Percentiles rank a stretch among this genome's conserved stretches.
phyloP scores from a whole-genome alignment of 2,888 invertebrate genomes.

The Callyntrura sp. region DNA sequence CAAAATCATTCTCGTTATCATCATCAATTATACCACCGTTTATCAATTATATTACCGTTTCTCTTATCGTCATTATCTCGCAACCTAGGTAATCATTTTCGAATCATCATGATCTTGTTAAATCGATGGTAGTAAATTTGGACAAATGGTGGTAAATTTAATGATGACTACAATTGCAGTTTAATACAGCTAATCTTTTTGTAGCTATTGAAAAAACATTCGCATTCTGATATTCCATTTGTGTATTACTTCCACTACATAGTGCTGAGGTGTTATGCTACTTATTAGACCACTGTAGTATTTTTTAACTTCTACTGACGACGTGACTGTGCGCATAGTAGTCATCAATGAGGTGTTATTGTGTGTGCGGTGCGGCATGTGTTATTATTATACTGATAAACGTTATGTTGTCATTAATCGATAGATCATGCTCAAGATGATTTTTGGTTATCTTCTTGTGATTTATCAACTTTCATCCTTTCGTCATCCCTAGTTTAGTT shows the following conservation, averaged over 20 bases:
- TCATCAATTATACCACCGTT: not conserved
- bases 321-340: too few relatives aligned
- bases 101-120: conserved; percentile 35
- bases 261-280: not conserved
- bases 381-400: too few relatives aligned
- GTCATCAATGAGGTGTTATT: too few relatives aligned
- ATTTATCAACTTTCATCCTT: conserved; percentile 65
- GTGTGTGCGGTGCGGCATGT: too few relatives aligned
- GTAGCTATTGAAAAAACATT: too few relatives aligned
- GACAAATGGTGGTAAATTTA: not conserved
- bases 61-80: not conserved
- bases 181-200: not conserved
- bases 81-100: not conserved
- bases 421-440: not conserved
- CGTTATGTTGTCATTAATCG: not conserved
- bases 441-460: conserved; percentile 47
- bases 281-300: not conserved
- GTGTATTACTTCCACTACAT: too few relatives aligned
- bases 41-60: conserved; percentile 8
- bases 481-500: conserved; percentile 46
- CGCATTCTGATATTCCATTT: too few relatives aligned
- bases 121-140: conserved; percentile 15
- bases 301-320: too few relatives aligned
- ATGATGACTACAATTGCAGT: not conserved
- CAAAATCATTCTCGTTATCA: not conserved